Percentiles rank a stretch among this genome's conserved stretches.
Conservation (phyloP, 2,888 invertebrate species). For the Iphiclides podalirius region DNA sequence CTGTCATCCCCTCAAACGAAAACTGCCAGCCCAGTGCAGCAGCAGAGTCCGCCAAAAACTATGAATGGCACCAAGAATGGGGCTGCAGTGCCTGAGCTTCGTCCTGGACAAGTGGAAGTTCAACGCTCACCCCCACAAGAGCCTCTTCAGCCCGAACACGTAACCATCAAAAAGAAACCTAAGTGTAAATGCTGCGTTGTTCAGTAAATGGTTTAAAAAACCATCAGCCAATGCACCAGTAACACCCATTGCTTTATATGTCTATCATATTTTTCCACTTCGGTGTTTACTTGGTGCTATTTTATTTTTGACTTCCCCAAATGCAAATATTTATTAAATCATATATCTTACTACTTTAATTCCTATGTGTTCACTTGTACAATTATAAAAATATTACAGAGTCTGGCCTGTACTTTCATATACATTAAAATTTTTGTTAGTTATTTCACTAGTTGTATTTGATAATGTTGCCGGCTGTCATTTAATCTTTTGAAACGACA, state of each 20-base stretch:
- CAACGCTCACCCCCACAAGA: slow-evolving; percentile 88
- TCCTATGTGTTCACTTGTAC: slow-evolving; percentile 35
- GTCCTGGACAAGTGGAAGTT: slow-evolving; percentile 83
- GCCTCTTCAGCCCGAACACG: slow-evolving; percentile 92
- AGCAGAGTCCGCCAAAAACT: slow-evolving; percentile 56
- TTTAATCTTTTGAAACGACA: slow-evolving; percentile 43
- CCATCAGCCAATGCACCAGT: slow-evolving; percentile 40
- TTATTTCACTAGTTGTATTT: slow-evolving; percentile 31
- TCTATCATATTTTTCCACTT: slow-evolving; percentile 37
- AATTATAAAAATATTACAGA: slow-evolving; percentile 11
- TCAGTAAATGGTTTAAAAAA: slow-evolving; percentile 81
- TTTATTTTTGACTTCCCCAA: slow-evolving; percentile 38
- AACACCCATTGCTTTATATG: slow-evolving; percentile 50
- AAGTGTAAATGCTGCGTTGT: slow-evolving; percentile 97
- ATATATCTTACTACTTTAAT: slow-evolving; percentile 26
- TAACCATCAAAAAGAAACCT: slow-evolving; percentile 96
- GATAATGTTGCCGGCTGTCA: slow-evolving; percentile 34
- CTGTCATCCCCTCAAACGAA: slow-evolving; percentile 65
- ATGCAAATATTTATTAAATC: slow-evolving; percentile 35
- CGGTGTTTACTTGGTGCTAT: slow-evolving; percentile 66
- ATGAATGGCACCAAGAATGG: slow-evolving; percentile 77
- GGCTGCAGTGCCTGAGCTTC: slow-evolving; percentile 49
- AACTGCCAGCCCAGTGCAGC: slow-evolving; percentile 48
- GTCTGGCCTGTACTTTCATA: slow-evolving; percentile 20
- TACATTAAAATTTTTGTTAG: slow-evolving; percentile 21